Base-by-base conservation (phyloP, 2,113 vertebrate species). In the Leptodactylus fuscus region DNA sequence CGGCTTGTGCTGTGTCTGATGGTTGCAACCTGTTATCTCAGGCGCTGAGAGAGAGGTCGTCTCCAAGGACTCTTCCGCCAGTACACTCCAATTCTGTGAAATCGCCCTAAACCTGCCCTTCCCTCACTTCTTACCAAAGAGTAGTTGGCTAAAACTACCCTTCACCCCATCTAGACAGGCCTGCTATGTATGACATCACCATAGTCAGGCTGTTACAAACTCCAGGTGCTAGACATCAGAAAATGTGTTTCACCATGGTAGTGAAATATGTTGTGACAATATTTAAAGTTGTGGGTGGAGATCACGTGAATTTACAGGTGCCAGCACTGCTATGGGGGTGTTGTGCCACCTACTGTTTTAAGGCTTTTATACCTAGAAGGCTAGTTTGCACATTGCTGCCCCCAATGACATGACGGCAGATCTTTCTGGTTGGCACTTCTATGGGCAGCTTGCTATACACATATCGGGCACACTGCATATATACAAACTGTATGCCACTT, bases 11-110 rank as follows among this genome's bases (percentile, higher is more conserved):
- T 22, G 95, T 99, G 89, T 97, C 98, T 0, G 98, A 99, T 77
- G 98, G 98, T 87, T 99, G 98, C 94, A 97, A 96, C 60, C 94
- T 99, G 94, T 95, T 99, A 91, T 98, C 97, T 91, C 98, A 99
- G 95, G 98, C 98, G 88, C 96, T 99, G 91, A 92, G 98, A 93
- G 98, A 99, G 90, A 95, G 98, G 88, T 98, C 97, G 75, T 99
- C 98, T 78, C 98, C 98, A 80, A 94, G 98, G 94, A 97, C 98
- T 92, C 95, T 99, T 92, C 97, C 97, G 91, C 97, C 98, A 90
- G 95, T 98, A 91, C 97, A 98, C 94, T 96, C 96, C 90, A 97
- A 98, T 96, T 96, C 97, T 97, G 97, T 98, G 96, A 98, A 97
- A 96, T 98, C 97, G 94, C 90, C 85, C 89, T 88, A 81, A 75